phyloP scores from a whole-genome alignment of 2,797 vertebrate genomes.

The Helarctos malayanus region DNA sequence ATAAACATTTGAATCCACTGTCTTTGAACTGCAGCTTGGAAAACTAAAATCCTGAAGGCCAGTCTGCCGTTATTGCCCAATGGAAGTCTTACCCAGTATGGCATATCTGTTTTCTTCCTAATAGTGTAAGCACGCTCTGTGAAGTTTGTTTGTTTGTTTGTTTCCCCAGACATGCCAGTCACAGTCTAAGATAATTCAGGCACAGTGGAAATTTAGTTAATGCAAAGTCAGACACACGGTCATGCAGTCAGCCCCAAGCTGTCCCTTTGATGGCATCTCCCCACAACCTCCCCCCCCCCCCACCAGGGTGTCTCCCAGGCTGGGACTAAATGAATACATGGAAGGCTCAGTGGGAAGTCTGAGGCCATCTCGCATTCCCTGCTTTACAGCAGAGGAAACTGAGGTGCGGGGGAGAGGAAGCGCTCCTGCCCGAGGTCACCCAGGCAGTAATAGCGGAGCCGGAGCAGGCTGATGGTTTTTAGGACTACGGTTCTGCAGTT shows the following conservation, averaged over 20 bases:
- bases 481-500: not conserved
- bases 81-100: conserved; percentile 27
- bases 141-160: not conserved
- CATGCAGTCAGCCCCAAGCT: not conserved
- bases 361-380: not conserved
- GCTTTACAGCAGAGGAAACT: not conserved
- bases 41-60: conserved; percentile 12
- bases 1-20: conserved; percentile 27
- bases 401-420: not conserved
- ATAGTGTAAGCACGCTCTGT: conserved; percentile 18
- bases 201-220: not conserved
- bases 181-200: not conserved
- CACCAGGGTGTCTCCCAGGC: not conserved
- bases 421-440: not conserved
- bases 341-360: not conserved
- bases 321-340: not conserved
- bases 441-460: not conserved
- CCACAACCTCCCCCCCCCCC: too few species aligned
- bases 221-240: not conserved
- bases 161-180: not conserved
- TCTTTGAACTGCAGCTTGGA: not conserved
- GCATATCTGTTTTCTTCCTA: not conserved
- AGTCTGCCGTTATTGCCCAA: not conserved
- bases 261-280: not conserved
- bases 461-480: not conserved